A percentile compares a stretch with the other conserved stretches of the same genome.
phyloP scores from a whole-genome alignment of 2,888 invertebrate species.

The Theristus sp. region DNA sequence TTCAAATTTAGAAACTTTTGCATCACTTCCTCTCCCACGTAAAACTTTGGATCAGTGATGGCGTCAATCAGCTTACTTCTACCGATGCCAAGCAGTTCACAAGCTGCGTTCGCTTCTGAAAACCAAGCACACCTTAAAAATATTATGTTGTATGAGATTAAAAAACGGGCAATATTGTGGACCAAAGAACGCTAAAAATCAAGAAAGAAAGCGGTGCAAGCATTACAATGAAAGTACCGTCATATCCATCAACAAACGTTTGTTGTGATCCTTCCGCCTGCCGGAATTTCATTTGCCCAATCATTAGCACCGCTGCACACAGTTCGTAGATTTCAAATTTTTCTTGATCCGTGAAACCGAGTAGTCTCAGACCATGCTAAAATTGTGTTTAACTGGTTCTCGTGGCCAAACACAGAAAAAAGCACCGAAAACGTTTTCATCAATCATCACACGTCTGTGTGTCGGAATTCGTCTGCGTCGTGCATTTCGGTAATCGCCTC shows the following conservation, averaged over 20 bases:
- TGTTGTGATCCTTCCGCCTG: slow-evolving; percentile 21
- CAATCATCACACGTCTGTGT: slow-evolving; percentile 9
- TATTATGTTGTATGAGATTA: too few species aligned
- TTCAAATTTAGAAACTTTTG: slow-evolving; percentile 33
- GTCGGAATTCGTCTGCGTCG: slow-evolving; percentile 8
- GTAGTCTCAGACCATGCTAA: slow-evolving; percentile 14
- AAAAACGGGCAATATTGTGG: too few species aligned
- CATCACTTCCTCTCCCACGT: slow-evolving; percentile 34
- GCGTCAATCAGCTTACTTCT: slow-evolving; percentile 26
- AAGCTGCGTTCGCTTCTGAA: slow-evolving; percentile 18
- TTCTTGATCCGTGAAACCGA: slow-evolving; percentile 16
- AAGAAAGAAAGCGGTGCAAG: too few species aligned
- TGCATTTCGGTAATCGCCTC: slow-evolving; percentile 3
- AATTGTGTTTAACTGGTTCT: neutral
- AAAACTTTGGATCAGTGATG: slow-evolving; percentile 35
- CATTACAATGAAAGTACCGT: too few species aligned
- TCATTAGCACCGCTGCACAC: slow-evolving; percentile 17
- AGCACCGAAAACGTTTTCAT: too few species aligned
- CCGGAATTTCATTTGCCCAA: slow-evolving; percentile 23
- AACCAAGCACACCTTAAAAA: too few species aligned
- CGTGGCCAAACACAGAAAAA: too few species aligned
- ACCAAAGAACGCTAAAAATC: too few species aligned
- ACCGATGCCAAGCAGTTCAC: slow-evolving; percentile 16
- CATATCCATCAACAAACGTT: slow-evolving; percentile 21
- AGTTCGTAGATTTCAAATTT: slow-evolving; percentile 12